These are phyloP conservation scores for Cotesia glomerata DNA, from an alignment of 1,140 invertebrate species.

Conservation along the genomic window DNA sequence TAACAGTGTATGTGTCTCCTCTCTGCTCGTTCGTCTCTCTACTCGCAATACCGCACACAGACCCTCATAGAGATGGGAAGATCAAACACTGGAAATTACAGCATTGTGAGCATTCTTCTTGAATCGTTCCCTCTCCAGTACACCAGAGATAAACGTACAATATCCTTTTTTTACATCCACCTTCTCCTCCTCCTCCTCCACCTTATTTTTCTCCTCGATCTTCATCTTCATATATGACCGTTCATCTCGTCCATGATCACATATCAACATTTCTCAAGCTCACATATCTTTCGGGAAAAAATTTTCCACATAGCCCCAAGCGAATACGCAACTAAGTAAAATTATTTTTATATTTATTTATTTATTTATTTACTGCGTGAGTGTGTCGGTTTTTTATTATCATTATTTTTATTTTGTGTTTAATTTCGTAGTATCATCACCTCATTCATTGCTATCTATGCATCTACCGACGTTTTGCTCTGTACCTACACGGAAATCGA, in stretches of 20 bases:
- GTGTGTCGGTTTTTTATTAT: background rate
- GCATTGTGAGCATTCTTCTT: constrained; percentile 39
- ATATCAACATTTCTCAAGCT: constrained; percentile 5
- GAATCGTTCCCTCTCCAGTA: constrained; percentile 15
- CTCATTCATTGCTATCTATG: constrained; percentile 47
- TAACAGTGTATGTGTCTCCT: background rate
- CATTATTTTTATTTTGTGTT: background rate
- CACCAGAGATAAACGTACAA: constrained; percentile 3
- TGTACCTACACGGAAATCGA: constrained; percentile 14
- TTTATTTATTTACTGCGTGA: background rate
- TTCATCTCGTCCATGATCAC: constrained; percentile 36
- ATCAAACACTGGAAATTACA: constrained; percentile 42
- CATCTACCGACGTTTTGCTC: constrained; percentile 39
- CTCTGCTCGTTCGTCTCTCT: background rate
- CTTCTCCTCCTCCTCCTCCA: background rate
- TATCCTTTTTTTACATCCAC: background rate
- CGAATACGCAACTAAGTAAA: background rate
- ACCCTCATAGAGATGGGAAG: constrained; percentile 38
- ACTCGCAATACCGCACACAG: constrained; percentile 23
- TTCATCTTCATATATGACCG: constrained; percentile 27
- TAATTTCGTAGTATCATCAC: constrained; percentile 37
- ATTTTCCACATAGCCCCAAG: too few species aligned
- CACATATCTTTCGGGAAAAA: too few species aligned
- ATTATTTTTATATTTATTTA: constrained; percentile 5
- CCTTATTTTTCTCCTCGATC: constrained; percentile 7